A percentile compares a stretch with the other conserved stretches of the same genome.
Evolutionary conservation across 2,888 invertebrate genomes (phyloP).

Genomic region (Oligia strigilis): DNA sequence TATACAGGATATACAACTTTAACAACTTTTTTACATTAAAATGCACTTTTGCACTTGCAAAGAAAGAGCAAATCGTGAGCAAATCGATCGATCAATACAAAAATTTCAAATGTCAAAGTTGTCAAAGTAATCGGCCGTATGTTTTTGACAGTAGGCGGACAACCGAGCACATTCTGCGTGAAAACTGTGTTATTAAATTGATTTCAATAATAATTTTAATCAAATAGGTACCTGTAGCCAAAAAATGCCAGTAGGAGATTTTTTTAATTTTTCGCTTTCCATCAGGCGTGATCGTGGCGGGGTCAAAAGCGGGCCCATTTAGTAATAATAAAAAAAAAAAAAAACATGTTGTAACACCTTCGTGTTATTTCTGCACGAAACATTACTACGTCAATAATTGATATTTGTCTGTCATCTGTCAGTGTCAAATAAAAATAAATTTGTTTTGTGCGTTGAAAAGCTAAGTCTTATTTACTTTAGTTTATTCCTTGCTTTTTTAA

Average conservation of each 20-base stretch:
- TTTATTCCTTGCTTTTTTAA: too few relatives aligned
- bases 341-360: too few relatives aligned
- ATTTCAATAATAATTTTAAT: neutral
- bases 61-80: neutral
- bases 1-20: neutral
- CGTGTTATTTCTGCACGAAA: neutral
- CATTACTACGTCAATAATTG: neutral
- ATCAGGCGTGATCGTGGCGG: too few relatives aligned
- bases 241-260: neutral
- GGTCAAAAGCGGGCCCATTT: too few relatives aligned
- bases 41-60: constrained; percentile 21
- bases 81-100: constrained; percentile 38
- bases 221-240: neutral
- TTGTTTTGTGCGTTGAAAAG: neutral
- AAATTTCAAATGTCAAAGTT: constrained; percentile 22
- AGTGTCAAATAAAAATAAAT: neutral
- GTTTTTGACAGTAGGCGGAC: constrained; percentile 59
- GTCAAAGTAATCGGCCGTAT: constrained; percentile 58
- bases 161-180: constrained; percentile 48
- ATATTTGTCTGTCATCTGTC: neutral
- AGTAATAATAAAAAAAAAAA: too few relatives aligned
- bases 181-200: neutral
- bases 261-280: too few relatives aligned
- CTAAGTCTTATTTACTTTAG: neutral
- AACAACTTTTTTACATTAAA: constrained; percentile 17